Evolutionary conservation across 2,113 vertebrate species (phyloP), one percentile per base, ranked within the genome.

Genomic region (Azemiops feae): DNA sequence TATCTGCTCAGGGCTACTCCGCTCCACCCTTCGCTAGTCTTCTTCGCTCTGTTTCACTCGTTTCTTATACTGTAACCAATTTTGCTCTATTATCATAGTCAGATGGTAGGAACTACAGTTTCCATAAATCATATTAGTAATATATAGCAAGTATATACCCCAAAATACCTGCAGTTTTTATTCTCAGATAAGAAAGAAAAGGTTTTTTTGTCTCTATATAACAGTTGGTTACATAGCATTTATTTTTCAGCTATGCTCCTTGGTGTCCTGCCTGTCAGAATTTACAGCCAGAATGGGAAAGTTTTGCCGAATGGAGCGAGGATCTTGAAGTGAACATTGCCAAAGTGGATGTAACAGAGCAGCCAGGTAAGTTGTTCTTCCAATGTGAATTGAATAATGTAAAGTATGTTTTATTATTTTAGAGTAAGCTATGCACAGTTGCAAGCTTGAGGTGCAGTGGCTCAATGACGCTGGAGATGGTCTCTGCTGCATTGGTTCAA

Each of bases 221-320:
- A 27, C 11, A 22, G 16, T 88, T 55, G 53, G 3, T 55, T 4
- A 57, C 53, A 55, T 55, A 39, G 11, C 5, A 18, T 39, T 55
- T 88, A 3, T 93, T 95, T 93, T 27, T 1, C 94, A 99, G 99
- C 95, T 99, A 99, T 50, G 99, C 99, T 1, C 99, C 99, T 0
- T 99, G 99, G 99, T 99, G 99, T 54, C 99, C 99, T 4, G 99
- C 99, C 57, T 99, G 99, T 95, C 98, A 99, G 96, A 99, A 97
- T 94, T 98, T 99, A 50, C 99, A 99, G 95, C 95, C 98, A 6
- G 98, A 98, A 94, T 99, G 99, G 99, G 98, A 98, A 96, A 98
- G 98, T 94, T 99, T 99, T 89, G 98, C 99, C 0, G 98, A 98
- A 90, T 99, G 99, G 99, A 98, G 98, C 45, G 99, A 99, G 91